phyloP scores from a whole-genome alignment of 2,888 invertebrate genomes.

The Mylabris sibirica region DNA sequence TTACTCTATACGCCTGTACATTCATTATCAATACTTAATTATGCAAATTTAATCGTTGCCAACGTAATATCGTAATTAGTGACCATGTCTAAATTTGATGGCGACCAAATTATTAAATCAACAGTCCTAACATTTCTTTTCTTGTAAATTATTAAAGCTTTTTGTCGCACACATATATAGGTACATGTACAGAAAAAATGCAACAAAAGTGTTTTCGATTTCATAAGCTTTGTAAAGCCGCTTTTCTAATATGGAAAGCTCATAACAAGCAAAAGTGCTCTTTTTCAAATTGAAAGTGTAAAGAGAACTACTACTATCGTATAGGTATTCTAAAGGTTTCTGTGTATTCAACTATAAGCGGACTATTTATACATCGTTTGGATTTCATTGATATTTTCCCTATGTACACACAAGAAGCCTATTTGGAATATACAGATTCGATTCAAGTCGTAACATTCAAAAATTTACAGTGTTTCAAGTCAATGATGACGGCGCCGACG shows the following conservation, averaged over 20 bases:
- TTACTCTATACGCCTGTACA: neutral
- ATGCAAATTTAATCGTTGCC: constrained; percentile 15
- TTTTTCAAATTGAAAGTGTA: neutral
- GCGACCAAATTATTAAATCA: constrained; percentile 11
- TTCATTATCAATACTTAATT: constrained; percentile 16
- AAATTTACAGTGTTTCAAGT: constrained; percentile 1
- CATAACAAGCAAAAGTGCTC: neutral
- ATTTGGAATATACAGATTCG: constrained; percentile 22
- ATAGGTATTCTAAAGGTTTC: neutral
- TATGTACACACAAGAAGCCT: constrained; percentile 1
- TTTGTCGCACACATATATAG: neutral
- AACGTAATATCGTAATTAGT: constrained; percentile 12
- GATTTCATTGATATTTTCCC: constrained; percentile 28
- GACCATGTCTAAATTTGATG: constrained; percentile 13
- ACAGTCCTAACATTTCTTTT: neutral
- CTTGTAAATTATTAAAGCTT: neutral
- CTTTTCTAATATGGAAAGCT: neutral
- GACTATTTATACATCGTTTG: constrained; percentile 28
- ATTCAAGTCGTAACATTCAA: constrained; percentile 21
- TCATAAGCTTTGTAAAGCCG: constrained; percentile 4
- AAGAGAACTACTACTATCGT: neutral
- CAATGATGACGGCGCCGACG: neutral
- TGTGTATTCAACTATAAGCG: neutral
- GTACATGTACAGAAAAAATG: neutral
- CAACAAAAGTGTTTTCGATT: neutral